Conservation (phyloP, 2,797 vertebrate species). For the Epinephelus malabaricus region DNA sequence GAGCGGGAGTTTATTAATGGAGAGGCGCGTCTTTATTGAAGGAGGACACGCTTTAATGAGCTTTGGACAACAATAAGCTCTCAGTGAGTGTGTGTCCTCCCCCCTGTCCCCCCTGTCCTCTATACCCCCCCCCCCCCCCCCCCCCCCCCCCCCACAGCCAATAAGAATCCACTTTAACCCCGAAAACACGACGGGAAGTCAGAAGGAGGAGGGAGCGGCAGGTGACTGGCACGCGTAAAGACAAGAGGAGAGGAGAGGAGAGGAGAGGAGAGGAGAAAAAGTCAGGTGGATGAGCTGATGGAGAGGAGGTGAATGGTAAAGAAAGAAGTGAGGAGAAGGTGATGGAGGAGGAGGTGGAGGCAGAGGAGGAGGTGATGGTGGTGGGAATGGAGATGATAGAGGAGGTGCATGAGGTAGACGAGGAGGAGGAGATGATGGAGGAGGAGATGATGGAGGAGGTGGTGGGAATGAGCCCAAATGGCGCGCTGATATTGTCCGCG, state of each 20-base stretch:
- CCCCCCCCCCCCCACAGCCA: slow-evolving; percentile 71
- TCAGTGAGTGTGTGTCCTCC: slow-evolving; percentile 82
- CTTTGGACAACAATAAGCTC: slow-evolving; percentile 86
- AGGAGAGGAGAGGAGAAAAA: slow-evolving; percentile 17
- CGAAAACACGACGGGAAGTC: slow-evolving; percentile 84
- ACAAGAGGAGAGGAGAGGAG: slow-evolving; percentile 69
- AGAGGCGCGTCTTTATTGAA: slow-evolving; percentile 85
- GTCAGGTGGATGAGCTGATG: neutral
- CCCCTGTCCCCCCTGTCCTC: slow-evolving; percentile 58
- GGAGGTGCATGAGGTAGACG: slow-evolving; percentile 42
- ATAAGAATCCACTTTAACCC: slow-evolving; percentile 87
- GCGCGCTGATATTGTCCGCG: slow-evolving; percentile 70
- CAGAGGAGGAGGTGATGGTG: slow-evolving; percentile 40
- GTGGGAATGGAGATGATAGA: slow-evolving; percentile 30
- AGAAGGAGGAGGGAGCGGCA: slow-evolving; percentile 74
- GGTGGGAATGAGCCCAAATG: slow-evolving; percentile 88
- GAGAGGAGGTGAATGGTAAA: neutral
- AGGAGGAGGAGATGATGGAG: slow-evolving; percentile 52
- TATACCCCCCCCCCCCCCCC: slow-evolving; percentile 32
- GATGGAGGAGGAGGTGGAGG: neutral
- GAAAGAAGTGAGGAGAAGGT: neutral
- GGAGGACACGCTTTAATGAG: slow-evolving; percentile 90
- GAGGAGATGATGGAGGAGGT: neutral
- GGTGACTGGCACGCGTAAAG: slow-evolving; percentile 80
- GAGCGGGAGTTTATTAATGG: slow-evolving; percentile 85